Conservation (phyloP, 1,140 invertebrate species). For the Drosophila pseudoananassae region DNA sequence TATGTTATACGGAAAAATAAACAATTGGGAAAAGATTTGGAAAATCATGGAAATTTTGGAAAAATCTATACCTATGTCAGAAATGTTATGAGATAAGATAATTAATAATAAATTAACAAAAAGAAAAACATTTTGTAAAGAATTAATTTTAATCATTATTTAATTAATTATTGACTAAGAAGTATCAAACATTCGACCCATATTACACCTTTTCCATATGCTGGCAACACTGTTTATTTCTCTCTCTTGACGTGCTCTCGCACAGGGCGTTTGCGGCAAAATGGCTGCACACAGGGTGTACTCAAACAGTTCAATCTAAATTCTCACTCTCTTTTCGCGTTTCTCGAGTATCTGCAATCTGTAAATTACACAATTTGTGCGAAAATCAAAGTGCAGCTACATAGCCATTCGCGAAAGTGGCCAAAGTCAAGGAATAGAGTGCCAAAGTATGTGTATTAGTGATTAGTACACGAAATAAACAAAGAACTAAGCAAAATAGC, state of each 20-base stretch:
- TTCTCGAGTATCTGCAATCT: slow-evolving; percentile 67
- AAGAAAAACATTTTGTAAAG: no score
- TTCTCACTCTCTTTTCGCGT: slow-evolving; percentile 49
- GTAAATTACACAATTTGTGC: slow-evolving; percentile 78
- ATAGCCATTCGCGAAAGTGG: slow-evolving; percentile 41
- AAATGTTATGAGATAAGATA: background rate
- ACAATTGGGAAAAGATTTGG: background rate
- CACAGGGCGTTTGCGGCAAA: background rate
- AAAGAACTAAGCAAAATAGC: slow-evolving; percentile 11
- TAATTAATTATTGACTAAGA: background rate
- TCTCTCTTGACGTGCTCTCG: slow-evolving; percentile 9
- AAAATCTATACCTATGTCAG: background rate
- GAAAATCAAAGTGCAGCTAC: slow-evolving; percentile 45
- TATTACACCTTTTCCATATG: slow-evolving; percentile 6
- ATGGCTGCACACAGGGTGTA: background rate
- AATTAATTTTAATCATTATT: background rate
- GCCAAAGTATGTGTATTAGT: slow-evolving; percentile 17
- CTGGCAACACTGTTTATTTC: slow-evolving; percentile 51
- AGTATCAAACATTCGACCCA: background rate
- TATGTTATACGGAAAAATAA: slow-evolving; percentile 2
- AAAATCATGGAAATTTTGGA: background rate
- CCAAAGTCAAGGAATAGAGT: slow-evolving; percentile 51
- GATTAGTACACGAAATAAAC: slow-evolving; percentile 10
- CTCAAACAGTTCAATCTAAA: slow-evolving; percentile 12
- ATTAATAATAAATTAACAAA: background rate